Percentiles rank a stretch among this genome's conserved stretches.
Evolutionary conservation across 2,888 invertebrate genomes (phyloP).

Genomic region (Lasioglossum zephyrum): DNA sequence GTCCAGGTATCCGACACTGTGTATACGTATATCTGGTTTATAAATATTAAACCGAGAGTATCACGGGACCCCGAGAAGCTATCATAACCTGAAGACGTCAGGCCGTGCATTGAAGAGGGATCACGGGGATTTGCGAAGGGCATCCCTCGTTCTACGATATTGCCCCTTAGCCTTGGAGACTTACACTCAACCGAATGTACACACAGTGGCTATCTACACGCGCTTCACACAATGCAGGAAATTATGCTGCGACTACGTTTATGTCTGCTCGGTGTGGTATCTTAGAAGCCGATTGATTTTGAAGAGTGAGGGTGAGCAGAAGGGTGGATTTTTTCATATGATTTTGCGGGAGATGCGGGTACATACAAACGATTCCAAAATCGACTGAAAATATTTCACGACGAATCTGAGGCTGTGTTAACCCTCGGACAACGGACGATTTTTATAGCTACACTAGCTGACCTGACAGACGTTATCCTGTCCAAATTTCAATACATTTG

Average conservation of each 20-base stretch:
- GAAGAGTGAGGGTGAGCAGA: not conserved
- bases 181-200: constrained; percentile 48
- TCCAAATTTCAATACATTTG: too few species aligned
- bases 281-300: constrained; percentile 39
- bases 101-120: constrained; percentile 70
- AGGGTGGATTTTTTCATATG: too few species aligned
- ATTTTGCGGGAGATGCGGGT: not conserved
- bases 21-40: constrained; percentile 66
- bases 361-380: not conserved
- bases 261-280: not conserved
- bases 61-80: constrained; percentile 55
- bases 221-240: constrained; percentile 37
- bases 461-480: too few species aligned
- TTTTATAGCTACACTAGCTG: too few species aligned
- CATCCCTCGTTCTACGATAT: constrained; percentile 69
- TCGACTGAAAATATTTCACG: not conserved
- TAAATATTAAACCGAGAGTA: constrained; percentile 73
- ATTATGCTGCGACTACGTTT: constrained; percentile 54
- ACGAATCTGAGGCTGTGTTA: too few species aligned
- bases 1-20: constrained; percentile 25
- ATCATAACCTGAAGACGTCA: constrained; percentile 73
- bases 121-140: constrained; percentile 72
- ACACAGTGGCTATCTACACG: constrained; percentile 28
- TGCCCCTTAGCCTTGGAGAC: constrained; percentile 63
- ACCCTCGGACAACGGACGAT: too few species aligned